Evolutionary conservation across 2,113 vertebrate genomes (phyloP).

Genomic region (Caranx melampygus): DNA sequence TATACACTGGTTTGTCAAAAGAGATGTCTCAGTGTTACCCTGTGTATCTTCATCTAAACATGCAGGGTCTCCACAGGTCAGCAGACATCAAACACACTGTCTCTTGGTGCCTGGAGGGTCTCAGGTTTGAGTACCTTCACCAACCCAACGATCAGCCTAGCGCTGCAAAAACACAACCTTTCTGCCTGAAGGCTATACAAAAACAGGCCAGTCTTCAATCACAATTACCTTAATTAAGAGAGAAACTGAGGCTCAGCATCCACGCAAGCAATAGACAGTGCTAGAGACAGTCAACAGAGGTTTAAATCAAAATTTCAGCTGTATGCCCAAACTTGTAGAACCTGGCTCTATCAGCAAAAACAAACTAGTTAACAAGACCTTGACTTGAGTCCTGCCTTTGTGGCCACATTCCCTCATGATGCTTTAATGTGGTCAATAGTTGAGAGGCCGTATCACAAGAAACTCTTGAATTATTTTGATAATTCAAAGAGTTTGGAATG

Average conservation of each 20-base stretch:
- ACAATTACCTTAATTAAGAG: slow-evolving; percentile 82
- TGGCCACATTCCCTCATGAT: background rate
- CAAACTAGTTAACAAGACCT: slow-evolving; percentile 46
- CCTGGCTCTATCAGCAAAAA: slow-evolving; percentile 65
- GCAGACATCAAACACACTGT: slow-evolving; percentile 55
- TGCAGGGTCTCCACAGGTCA: slow-evolving; percentile 59
- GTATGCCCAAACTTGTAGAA: slow-evolving; percentile 48
- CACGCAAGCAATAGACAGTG: slow-evolving; percentile 50
- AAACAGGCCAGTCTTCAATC: slow-evolving; percentile 82
- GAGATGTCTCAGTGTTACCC: slow-evolving; percentile 47
- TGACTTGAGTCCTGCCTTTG: slow-evolving; percentile 14
- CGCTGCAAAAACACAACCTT: slow-evolving; percentile 75
- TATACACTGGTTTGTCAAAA: slow-evolving; percentile 57
- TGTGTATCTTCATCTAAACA: slow-evolving; percentile 55
- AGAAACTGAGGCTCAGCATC: slow-evolving; percentile 77
- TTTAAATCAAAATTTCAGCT: slow-evolving; percentile 74
- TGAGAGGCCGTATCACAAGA: background rate
- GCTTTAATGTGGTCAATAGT: slow-evolving; percentile 8
- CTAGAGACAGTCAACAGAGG: slow-evolving; percentile 65
- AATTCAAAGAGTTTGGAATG: slow-evolving; percentile 6
- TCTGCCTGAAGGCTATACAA: slow-evolving; percentile 73
- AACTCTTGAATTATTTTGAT: background rate
- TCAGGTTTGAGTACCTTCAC: slow-evolving; percentile 68
- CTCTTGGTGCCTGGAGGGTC: slow-evolving; percentile 58
- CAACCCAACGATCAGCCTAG: slow-evolving; percentile 50